These are phyloP conservation scores for Drymonia ruficornis DNA, from an alignment of 2,888 invertebrate species.

Conservation along the genomic window DNA sequence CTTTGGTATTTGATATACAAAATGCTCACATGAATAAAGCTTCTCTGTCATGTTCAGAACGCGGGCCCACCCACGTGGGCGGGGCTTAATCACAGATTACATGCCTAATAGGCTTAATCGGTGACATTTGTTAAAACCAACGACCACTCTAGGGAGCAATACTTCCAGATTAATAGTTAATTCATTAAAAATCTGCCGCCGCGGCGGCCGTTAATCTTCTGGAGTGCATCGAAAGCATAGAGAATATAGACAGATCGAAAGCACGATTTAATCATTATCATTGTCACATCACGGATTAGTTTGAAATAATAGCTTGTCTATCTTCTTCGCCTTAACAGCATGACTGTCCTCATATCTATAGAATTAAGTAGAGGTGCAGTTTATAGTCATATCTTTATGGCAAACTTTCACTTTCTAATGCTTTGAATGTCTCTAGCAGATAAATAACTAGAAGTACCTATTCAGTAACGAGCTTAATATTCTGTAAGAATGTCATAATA, in stretches of 20 bases:
- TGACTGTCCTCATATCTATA: no score
- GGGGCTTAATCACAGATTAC: conserved; percentile 39
- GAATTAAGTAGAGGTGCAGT: background rate
- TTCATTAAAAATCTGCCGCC: conserved; percentile 5
- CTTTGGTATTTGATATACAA: background rate
- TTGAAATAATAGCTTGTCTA: background rate
- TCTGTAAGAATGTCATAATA: background rate
- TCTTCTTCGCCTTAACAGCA: no score
- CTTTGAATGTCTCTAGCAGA: background rate
- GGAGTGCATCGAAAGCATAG: conserved; percentile 3
- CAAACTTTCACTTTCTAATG: background rate
- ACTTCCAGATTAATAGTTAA: conserved; percentile 11
- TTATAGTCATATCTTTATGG: background rate
- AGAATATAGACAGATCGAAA: no score
- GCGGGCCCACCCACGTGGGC: conserved; percentile 36
- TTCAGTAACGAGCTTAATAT: no score
- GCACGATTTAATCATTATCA: background rate
- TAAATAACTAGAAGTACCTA: no score
- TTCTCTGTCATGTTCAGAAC: conserved; percentile 22
- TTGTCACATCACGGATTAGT: background rate
- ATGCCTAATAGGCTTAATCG: conserved; percentile 44
- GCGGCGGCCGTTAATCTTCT: background rate
- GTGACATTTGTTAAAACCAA: conserved; percentile 43
- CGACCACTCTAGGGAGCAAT: conserved; percentile 30
- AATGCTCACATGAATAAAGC: conserved; percentile 26